Percentiles rank a stretch among this genome's conserved stretches.
phyloP scores from a whole-genome alignment of 2,113 vertebrate genomes.

The Poecilia latipinna region DNA sequence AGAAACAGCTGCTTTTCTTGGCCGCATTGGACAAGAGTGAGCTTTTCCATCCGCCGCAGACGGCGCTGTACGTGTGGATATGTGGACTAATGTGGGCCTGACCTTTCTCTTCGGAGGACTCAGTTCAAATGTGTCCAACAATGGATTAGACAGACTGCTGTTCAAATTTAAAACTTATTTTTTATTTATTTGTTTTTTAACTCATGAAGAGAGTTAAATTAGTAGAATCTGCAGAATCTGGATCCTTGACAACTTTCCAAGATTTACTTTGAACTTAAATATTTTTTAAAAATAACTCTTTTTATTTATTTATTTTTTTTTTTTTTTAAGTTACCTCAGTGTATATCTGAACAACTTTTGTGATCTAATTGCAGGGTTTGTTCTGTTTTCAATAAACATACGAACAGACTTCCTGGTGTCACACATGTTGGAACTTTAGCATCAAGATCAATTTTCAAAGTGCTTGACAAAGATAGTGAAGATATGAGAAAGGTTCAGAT shows the following conservation, averaged over 20 bases:
- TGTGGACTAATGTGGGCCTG: conserved; percentile 47
- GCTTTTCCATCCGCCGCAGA: conserved; percentile 61
- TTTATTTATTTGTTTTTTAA: background rate
- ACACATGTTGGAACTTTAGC: background rate
- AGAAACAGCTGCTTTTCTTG: conserved; percentile 64
- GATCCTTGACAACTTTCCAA: too few relatives aligned
- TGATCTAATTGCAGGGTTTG: background rate
- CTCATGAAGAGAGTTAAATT: background rate
- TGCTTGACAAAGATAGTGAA: too few relatives aligned
- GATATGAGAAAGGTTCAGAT: background rate
- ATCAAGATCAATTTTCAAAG: background rate
- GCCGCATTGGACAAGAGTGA: conserved; percentile 47
- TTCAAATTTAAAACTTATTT: conserved; percentile 6
- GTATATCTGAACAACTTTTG: background rate
- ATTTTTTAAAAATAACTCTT: too few relatives aligned
- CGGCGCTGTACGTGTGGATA: conserved; percentile 50
- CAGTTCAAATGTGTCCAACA: background rate
- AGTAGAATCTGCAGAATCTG: too few relatives aligned
- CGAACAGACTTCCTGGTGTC: background rate
- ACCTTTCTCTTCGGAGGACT: conserved; percentile 26
- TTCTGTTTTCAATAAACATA: background rate
- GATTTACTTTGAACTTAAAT: too few relatives aligned
- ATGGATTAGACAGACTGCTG: conserved; percentile 34
- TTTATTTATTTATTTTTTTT: too few relatives aligned
- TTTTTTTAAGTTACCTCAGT: background rate